phyloP scores from a whole-genome alignment of 2,113 vertebrate genomes.

The Neoarius graeffei region DNA sequence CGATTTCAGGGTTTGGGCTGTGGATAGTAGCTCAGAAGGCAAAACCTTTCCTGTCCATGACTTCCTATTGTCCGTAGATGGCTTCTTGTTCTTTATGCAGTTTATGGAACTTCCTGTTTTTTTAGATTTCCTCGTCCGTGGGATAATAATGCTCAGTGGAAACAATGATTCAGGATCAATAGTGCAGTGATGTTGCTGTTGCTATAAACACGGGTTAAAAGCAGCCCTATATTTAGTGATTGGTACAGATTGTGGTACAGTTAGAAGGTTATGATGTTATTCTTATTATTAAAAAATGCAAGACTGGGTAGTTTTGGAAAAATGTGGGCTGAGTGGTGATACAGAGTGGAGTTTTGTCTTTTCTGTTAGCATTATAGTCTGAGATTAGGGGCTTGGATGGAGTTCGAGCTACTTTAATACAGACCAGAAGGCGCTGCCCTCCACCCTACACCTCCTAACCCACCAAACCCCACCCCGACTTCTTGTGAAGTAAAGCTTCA shows the following conservation, averaged over 20 bases:
- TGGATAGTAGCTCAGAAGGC: not conserved
- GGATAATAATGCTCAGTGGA: not conserved
- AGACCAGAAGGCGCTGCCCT: too few relatives aligned
- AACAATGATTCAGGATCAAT: constrained; percentile 10
- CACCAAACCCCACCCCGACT: too few relatives aligned
- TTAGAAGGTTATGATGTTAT: not conserved
- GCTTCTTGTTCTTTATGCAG: constrained; percentile 12
- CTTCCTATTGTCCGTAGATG: constrained; percentile 25
- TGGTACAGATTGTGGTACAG: too few relatives aligned
- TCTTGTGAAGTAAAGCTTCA: not conserved
- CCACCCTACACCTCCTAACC: too few relatives aligned
- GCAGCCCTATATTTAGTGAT: not conserved
- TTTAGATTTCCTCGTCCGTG: not conserved
- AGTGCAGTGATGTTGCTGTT: not conserved
- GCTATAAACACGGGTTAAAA: not conserved
- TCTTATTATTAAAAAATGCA: not conserved
- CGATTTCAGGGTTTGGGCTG: not conserved
- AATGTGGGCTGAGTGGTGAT: not conserved
- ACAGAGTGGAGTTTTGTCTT: not conserved
- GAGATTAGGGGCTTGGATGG: not conserved
- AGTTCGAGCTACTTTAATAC: not conserved
- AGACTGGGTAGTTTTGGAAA: not conserved
- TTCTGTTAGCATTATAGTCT: not conserved
- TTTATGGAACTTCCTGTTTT: constrained; percentile 53
- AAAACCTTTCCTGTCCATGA: constrained; percentile 25